These are phyloP conservation scores for Podilymbus podiceps DNA, from an alignment of 2,113 vertebrate genomes.

Conservation along the genomic window DNA sequence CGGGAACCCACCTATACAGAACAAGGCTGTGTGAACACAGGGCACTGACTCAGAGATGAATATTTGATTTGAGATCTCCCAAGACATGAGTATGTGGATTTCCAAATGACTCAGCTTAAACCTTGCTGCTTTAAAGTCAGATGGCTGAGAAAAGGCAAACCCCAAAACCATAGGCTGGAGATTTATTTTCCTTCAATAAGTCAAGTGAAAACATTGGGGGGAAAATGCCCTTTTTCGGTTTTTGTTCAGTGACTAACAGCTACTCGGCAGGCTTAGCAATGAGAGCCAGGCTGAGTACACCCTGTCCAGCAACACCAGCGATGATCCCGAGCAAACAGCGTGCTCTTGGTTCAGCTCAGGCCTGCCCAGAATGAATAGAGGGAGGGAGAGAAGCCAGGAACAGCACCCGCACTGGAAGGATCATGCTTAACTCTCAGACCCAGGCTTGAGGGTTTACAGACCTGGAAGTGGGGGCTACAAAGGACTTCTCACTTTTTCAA, in stretches of 20 bases:
- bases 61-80: slow-evolving; percentile 30
- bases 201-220: neutral
- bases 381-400: neutral
- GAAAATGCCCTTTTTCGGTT: slow-evolving; percentile 5
- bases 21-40: neutral
- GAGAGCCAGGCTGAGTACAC: neutral
- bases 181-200: slow-evolving; percentile 29
- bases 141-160: neutral
- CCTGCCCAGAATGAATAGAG: neutral
- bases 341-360: neutral
- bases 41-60: neutral
- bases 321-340: neutral
- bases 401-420: neutral
- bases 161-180: neutral
- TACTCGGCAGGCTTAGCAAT: neutral
- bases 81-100: neutral
- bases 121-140: slow-evolving; percentile 18
- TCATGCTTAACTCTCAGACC: neutral
- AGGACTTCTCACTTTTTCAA: neutral
- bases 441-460: neutral
- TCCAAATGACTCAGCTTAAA: slow-evolving; percentile 27
- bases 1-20: neutral
- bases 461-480: neutral
- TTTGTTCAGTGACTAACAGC: slow-evolving; percentile 20
- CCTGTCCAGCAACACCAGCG: neutral